Base-by-base conservation (phyloP, 2,888 invertebrate species). In the Trichogramma dendrolimi region DNA sequence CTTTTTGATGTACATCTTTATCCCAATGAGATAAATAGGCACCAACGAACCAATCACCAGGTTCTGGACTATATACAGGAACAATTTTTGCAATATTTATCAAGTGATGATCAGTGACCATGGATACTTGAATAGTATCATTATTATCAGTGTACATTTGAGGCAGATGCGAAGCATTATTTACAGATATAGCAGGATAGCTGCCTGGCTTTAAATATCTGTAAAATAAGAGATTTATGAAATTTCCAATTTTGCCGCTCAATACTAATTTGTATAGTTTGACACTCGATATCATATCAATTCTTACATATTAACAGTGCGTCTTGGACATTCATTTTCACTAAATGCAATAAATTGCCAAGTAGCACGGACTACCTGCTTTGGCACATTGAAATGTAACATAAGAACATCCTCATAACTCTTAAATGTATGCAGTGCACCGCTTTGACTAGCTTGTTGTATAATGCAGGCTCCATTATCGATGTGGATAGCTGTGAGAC, bases 181-280 rank as follows among this genome's bases (percentile, higher is more conserved):
- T 78, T 11, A 80, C 75, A 49, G 78, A 77, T 67, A 84, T 80
- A 27, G 85, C 77, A 55, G 85, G 85, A 69, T 83, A 84, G 70
- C 84, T 82, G 10, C 83, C 83, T 76, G 82, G 81, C 67, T 83
- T 82, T 11, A 84, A 72, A 67, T 80, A 81, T 72, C 84, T 84
- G 71, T 8, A 75, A 75, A 58, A 59, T 55, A 55, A 47, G 11
- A n/a, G 56, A 54, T 42, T 56, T 52, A 6, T 11, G 51, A 43
- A 71, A 52, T 27, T 27, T 27, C 27, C 27, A 27, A 27, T 27
- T 27, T 27, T 27, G 27, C 27, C 27, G 3, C 55, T 40, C 48
- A 42, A 6, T 8, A 59, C 14, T n/a, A 4, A 11, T 10, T 50
- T 4, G 1, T 50, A 27, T 27, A 27, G 27, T 14, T n/a, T 3